Evolutionary conservation across 1,140 invertebrate species (phyloP).

Genomic region (Andrena cerasifolii): DNA sequence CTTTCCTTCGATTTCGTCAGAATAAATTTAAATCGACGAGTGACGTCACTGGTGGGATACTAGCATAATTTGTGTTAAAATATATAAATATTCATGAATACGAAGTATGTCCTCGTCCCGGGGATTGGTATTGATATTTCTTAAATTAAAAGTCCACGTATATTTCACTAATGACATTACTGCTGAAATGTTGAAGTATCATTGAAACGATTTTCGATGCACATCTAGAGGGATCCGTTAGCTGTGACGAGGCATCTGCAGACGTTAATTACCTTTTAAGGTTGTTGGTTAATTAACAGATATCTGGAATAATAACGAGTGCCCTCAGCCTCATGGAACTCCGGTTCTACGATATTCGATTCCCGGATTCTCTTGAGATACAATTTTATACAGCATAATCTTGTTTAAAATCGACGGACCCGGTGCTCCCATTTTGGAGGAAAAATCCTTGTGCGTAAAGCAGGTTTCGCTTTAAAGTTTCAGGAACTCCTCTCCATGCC

Average conservation of each 20-base stretch:
- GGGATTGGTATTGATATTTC: not conserved
- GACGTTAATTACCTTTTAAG: slow-evolving; percentile 17
- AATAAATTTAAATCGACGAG: not conserved
- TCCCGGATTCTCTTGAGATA: not conserved
- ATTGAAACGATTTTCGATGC: not conserved
- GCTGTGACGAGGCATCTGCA: not conserved
- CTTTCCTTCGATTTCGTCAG: too few species aligned
- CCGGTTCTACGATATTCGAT: not conserved
- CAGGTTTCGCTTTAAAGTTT: not conserved
- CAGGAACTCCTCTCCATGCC: not conserved
- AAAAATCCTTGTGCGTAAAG: slow-evolving; percentile 1
- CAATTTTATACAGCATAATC: not conserved
- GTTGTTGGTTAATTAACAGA: not conserved
- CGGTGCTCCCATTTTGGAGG: not conserved
- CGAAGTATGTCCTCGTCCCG: not conserved
- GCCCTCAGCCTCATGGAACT: not conserved
- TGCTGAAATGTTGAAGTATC: not conserved
- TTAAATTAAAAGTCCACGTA: not conserved
- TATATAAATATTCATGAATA: not conserved
- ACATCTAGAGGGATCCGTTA: not conserved
- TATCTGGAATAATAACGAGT: slow-evolving; percentile 3
- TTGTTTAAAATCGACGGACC: not conserved
- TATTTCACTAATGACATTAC: not conserved
- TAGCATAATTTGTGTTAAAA: not conserved
- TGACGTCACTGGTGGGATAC: not conserved